Conservation (phyloP, 2,113 vertebrate genomes). For the Nerophis ophidion region DNA sequence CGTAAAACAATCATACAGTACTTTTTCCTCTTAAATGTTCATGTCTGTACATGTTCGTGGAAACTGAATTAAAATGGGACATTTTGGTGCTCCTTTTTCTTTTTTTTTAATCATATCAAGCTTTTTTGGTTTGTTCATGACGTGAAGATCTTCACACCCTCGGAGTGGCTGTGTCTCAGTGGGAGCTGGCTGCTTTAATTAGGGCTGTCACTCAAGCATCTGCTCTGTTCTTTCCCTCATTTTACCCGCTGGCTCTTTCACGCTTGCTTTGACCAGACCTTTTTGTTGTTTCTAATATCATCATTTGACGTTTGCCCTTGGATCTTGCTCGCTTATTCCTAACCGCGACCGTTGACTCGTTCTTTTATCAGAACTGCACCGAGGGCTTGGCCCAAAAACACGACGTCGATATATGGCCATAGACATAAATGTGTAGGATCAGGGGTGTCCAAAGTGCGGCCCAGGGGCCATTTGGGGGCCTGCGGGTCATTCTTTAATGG, state of each 20-base stretch:
- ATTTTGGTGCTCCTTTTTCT: too few relatives aligned
- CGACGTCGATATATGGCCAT: too few relatives aligned
- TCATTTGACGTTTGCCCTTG: slow-evolving; percentile 7
- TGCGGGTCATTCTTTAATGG: too few relatives aligned
- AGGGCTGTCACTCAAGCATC: slow-evolving; percentile 32
- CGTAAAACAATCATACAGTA: too few relatives aligned
- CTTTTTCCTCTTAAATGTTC: too few relatives aligned
- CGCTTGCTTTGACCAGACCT: not conserved
- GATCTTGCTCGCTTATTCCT: not conserved
- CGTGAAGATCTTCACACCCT: slow-evolving; percentile 18
- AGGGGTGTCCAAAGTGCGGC: too few relatives aligned
- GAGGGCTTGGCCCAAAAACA: too few relatives aligned
- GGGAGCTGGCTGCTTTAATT: slow-evolving; percentile 27
- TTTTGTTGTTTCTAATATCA: slow-evolving; percentile 5
- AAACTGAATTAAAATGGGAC: too few relatives aligned
- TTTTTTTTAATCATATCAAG: not conserved
- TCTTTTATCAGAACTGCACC: not conserved
- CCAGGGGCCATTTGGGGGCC: too few relatives aligned
- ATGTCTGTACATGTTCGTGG: too few relatives aligned
- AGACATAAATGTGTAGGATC: too few relatives aligned
- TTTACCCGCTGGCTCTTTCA: slow-evolving; percentile 5
- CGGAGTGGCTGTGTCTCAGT: not conserved
- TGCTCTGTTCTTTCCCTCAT: slow-evolving; percentile 16
- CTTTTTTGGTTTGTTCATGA: not conserved
- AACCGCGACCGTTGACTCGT: not conserved